Percentiles rank a stretch among this genome's conserved stretches.
Conservation (phyloP, 1,140 invertebrate species). For the Drosophila nigromelanica region DNA sequence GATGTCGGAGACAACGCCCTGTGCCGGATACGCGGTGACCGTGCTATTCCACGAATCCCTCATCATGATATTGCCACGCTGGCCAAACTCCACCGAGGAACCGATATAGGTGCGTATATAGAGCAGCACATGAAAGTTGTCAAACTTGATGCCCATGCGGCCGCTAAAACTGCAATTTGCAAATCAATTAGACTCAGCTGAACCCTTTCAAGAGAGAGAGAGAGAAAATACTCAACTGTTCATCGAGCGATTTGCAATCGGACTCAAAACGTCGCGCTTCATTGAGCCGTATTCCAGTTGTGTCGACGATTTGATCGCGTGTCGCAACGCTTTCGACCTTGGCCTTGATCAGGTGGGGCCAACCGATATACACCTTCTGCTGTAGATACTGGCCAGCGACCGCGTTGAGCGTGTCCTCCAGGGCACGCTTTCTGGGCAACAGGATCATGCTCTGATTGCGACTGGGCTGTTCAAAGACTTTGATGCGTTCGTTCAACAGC, state of each 20-base stretch:
- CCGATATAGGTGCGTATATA: constrained; percentile 90
- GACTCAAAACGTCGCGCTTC: constrained; percentile 58
- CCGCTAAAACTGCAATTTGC: constrained; percentile 85
- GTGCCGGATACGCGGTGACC: constrained; percentile 86
- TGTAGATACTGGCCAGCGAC: constrained; percentile 88
- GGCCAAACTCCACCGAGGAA: constrained; percentile 85
- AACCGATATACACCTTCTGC: constrained; percentile 90
- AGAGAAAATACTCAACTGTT: constrained; percentile 68
- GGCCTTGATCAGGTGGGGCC: constrained; percentile 94
- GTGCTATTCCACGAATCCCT: constrained; percentile 55
- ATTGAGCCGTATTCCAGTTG: constrained; percentile 41
- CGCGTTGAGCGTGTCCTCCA: constrained; percentile 82
- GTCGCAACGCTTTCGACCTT: constrained; percentile 80
- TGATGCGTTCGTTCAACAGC: constrained; percentile 89
- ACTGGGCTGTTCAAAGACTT: constrained; percentile 94
- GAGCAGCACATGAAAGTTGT: constrained; percentile 89
- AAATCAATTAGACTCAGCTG: neutral
- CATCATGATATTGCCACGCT: constrained; percentile 80
- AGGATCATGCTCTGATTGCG: constrained; percentile 93
- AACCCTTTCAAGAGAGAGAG: no score
- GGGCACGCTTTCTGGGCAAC: constrained; percentile 77
- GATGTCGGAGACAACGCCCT: constrained; percentile 62
- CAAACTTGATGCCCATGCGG: constrained; percentile 90
- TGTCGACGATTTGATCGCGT: constrained; percentile 36
- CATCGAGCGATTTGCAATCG: constrained; percentile 60